These are phyloP conservation scores for Carettochelys insculpta DNA, from an alignment of 2,113 vertebrate genomes.

Conservation along the genomic window DNA sequence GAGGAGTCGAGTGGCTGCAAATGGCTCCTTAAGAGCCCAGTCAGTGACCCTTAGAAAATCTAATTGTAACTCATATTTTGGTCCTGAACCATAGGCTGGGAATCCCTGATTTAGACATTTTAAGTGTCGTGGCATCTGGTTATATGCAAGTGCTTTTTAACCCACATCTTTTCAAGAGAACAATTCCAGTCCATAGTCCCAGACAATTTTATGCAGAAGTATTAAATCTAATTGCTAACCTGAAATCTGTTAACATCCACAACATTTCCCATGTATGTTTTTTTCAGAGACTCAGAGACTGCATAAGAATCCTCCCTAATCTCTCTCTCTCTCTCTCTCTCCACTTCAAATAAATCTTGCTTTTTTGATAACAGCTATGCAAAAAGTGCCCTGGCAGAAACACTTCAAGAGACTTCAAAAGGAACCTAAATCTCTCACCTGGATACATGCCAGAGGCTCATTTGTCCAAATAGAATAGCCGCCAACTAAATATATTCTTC, in stretches of 20 bases:
- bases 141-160: not conserved
- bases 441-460: slow-evolving; percentile 96
- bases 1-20: too few relatives aligned
- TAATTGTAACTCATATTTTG: too few relatives aligned
- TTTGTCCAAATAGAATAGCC: slow-evolving; percentile 99
- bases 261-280: not conserved
- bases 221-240: not conserved
- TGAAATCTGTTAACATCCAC: slow-evolving; percentile 13
- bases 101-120: too few relatives aligned
- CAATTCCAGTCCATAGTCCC: not conserved
- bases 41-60: too few relatives aligned
- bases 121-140: not conserved
- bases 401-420: slow-evolving; percentile 58
- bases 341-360: slow-evolving; percentile 19
- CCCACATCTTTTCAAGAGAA: not conserved
- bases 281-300: not conserved
- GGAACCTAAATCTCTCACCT: slow-evolving; percentile 82
- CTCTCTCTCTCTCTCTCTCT: not conserved
- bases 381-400: slow-evolving; percentile 52
- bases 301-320: slow-evolving; percentile 7
- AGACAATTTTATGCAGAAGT: not conserved
- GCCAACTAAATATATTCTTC: slow-evolving; percentile 97
- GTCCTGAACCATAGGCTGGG: too few relatives aligned
- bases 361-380: slow-evolving; percentile 29
- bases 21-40: too few relatives aligned